phyloP scores from a whole-genome alignment of 2,797 vertebrate genomes.

The Prunella strophiata region DNA sequence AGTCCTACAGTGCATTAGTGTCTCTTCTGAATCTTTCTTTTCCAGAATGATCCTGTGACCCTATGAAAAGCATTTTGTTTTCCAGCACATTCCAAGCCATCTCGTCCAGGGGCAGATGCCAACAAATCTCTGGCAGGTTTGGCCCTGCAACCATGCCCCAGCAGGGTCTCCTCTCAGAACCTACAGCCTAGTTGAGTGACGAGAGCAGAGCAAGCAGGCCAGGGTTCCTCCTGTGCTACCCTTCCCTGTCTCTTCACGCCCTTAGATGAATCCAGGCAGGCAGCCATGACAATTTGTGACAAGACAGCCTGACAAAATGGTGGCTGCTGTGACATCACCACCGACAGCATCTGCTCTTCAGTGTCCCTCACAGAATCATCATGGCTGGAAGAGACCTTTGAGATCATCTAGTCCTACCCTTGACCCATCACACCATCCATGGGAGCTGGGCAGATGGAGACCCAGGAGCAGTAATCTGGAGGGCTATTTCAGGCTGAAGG shows the following conservation, averaged over 20 bases:
- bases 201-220: rapidly evolving
- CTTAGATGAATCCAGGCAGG: not conserved
- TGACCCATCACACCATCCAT: not conserved
- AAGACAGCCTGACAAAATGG: not conserved
- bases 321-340: not conserved
- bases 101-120: not conserved
- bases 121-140: not conserved
- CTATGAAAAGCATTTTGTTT: not conserved
- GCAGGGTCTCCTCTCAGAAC: not conserved
- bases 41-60: not conserved
- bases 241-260: not conserved
- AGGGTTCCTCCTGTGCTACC: not conserved
- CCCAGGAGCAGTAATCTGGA: not conserved
- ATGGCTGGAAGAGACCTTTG: not conserved
- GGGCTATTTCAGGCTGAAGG: not conserved
- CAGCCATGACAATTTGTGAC: not conserved
- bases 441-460: not conserved
- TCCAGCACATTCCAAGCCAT: not conserved
- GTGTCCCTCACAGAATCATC: not conserved
- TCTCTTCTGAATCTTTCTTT: not conserved
- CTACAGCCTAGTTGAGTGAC: not conserved
- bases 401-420: not conserved
- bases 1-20: not conserved
- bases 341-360: not conserved
- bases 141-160: not conserved